These are phyloP conservation scores for Sebastes flavidus DNA, from an alignment of 2,797 vertebrate genomes.

Conservation along the genomic window DNA sequence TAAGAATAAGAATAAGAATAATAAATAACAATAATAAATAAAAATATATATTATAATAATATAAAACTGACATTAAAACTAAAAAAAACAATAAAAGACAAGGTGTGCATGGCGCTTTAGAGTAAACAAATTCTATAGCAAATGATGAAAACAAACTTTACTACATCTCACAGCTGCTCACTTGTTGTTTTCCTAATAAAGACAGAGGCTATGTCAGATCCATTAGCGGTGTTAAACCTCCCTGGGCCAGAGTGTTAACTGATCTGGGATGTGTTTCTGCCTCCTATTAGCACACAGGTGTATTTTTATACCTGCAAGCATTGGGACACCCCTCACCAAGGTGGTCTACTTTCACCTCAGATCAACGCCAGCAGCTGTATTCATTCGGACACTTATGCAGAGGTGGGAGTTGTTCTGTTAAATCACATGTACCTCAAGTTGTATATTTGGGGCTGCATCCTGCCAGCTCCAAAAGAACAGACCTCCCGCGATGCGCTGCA, in stretches of 20 bases:
- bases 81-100: too few species aligned
- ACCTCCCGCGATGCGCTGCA: slow-evolving; percentile 2
- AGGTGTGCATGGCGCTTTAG: too few species aligned
- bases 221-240: neutral
- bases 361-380: slow-evolving; percentile 27
- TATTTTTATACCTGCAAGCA: slow-evolving; percentile 13
- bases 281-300: slow-evolving; percentile 32
- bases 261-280: slow-evolving; percentile 10
- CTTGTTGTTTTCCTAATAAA: neutral
- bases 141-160: fast-evolving
- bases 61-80: too few species aligned
- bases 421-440: slow-evolving; percentile 37
- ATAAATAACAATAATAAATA: too few species aligned
- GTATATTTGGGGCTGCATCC: slow-evolving; percentile 33
- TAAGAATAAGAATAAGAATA: too few species aligned
- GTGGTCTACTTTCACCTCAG: slow-evolving; percentile 35
- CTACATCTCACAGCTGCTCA: too few species aligned
- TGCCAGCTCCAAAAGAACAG: slow-evolving; percentile 35
- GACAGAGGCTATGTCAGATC: neutral
- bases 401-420: slow-evolving; percentile 33
- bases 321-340: slow-evolving; percentile 29
- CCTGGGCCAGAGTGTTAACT: neutral
- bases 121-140: too few species aligned
- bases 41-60: too few species aligned
- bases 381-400: slow-evolving; percentile 21